These are phyloP conservation scores for Oscheius sp. DNA, from an alignment of 2,888 invertebrate species.

Conservation along the genomic window DNA sequence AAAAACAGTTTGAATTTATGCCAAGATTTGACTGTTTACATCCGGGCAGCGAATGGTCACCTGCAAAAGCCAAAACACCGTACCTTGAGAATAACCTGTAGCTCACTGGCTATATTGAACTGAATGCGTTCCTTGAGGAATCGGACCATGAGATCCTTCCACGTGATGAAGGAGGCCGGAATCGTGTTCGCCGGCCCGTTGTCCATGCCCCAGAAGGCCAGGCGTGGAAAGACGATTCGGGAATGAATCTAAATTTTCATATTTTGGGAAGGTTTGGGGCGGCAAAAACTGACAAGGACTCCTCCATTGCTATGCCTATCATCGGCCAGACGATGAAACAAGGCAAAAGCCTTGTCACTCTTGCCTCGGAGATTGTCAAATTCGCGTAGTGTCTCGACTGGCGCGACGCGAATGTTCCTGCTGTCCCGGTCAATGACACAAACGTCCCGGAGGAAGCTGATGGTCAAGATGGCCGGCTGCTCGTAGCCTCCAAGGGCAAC, in stretches of 20 bases:
- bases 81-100: conserved; percentile 24
- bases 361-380: conserved; percentile 13
- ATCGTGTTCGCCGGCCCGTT: conserved; percentile 7
- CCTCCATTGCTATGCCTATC: conserved; percentile 33
- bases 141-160: conserved; percentile 32
- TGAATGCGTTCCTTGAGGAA: conserved; percentile 63
- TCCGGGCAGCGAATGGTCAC: too few species aligned
- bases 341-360: conserved; percentile 34
- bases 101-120: conserved; percentile 1
- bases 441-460: conserved; percentile 23
- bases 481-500: conserved; percentile 26
- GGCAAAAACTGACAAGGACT: conserved; percentile 4
- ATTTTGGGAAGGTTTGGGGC: not conserved
- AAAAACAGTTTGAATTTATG: too few species aligned
- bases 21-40: too few species aligned
- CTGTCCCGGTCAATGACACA: not conserved
- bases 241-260: conserved; percentile 26
- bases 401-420: not conserved
- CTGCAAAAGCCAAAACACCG: not conserved
- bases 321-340: conserved; percentile 32
- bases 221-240: conserved; percentile 31
- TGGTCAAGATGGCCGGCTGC: conserved; percentile 9
- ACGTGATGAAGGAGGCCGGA: conserved; percentile 23
- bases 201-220: conserved; percentile 33
- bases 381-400: not conserved